phyloP scores from a whole-genome alignment of 2,113 vertebrate species.

The Camelus dromedarius region DNA sequence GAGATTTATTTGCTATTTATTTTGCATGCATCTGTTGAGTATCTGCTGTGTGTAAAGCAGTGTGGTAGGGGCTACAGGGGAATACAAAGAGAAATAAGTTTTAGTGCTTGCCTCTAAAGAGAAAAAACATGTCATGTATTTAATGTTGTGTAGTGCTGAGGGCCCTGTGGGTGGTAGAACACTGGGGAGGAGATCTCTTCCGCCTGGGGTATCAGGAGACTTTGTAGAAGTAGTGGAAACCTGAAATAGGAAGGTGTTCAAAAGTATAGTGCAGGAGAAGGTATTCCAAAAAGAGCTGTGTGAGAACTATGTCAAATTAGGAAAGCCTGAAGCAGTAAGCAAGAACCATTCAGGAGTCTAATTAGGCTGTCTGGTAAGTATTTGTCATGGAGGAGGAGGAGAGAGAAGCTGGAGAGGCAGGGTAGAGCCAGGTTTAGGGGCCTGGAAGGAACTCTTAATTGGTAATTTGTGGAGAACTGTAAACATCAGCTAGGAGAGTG shows the following conservation, averaged over 20 bases:
- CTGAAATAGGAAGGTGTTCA: slow-evolving; percentile 20
- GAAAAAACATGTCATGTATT: neutral
- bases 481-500: neutral
- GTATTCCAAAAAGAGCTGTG: neutral
- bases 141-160: neutral
- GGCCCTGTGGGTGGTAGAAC: neutral
- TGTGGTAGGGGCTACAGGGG: neutral
- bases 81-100: neutral
- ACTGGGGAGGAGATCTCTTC: neutral
- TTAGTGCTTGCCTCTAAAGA: neutral
- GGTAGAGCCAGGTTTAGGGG: neutral
- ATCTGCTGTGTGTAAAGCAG: neutral
- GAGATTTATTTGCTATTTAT: slow-evolving; percentile 62
- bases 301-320: neutral
- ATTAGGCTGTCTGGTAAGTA: neutral
- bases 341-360: neutral
- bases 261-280: neutral
- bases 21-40: neutral
- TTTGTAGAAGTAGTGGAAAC: neutral
- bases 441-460: neutral
- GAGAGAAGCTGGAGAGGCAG: neutral
- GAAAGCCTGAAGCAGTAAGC: neutral
- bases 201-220: neutral
- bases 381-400: slow-evolving; percentile 3
- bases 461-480: neutral